Conservation (phyloP, 2,888 invertebrate species). For the Parasteatoda lunata region DNA sequence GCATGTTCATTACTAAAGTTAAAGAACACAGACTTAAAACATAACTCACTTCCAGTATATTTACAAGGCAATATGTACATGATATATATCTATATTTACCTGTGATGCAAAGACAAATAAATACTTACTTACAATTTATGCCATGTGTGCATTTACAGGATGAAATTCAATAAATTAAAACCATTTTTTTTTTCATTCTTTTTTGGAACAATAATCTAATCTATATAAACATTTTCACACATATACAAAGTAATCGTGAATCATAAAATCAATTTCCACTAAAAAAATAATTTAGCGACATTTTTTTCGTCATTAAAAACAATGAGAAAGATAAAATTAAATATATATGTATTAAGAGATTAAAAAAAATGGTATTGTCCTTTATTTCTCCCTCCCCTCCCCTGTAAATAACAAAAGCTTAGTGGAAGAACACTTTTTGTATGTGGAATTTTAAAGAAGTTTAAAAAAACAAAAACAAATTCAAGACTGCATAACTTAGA, state of each 20-base stretch:
- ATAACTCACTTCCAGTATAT: slow-evolving; percentile 43
- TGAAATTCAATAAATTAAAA: slow-evolving; percentile 57
- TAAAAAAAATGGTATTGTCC: too few relatives aligned
- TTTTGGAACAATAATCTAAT: not conserved
- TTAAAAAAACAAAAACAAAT: too few relatives aligned
- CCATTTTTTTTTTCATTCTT: not conserved
- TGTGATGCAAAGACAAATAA: slow-evolving; percentile 33
- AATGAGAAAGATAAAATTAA: too few relatives aligned
- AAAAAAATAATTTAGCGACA: too few relatives aligned
- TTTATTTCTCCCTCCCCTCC: too few relatives aligned
- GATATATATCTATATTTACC: slow-evolving; percentile 7
- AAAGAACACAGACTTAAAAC: slow-evolving; percentile 18
- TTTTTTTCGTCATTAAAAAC: too few relatives aligned
- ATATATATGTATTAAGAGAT: too few relatives aligned
- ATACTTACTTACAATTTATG: slow-evolving; percentile 50
- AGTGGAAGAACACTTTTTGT: too few relatives aligned
- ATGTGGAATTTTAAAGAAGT: too few relatives aligned
- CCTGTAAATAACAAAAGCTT: too few relatives aligned
- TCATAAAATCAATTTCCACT: too few relatives aligned
- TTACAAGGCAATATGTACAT: slow-evolving; percentile 59
- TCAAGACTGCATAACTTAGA: too few relatives aligned
- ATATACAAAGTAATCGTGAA: not conserved
- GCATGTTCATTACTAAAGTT: slow-evolving; percentile 28
- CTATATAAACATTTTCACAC: not conserved
- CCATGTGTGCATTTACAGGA: slow-evolving; percentile 52